Evolutionary conservation across 2,888 invertebrate genomes (phyloP), one percentile per base, ranked within the genome.

Genomic region (Meganola albula): DNA sequence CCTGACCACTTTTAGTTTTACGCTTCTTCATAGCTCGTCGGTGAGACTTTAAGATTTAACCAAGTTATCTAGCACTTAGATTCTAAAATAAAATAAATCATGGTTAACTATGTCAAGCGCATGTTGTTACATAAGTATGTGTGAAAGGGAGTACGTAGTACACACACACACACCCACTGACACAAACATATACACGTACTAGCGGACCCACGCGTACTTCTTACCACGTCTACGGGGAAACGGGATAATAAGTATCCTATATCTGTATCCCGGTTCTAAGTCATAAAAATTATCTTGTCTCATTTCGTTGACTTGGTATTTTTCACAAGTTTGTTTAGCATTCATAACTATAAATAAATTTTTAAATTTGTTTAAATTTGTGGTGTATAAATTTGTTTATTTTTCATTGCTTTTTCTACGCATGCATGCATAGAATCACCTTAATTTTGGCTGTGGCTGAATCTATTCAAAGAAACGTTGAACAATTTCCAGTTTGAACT

Each of bases 1-100:
- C 47, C 34, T 52, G 44, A 37, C 46, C 42, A 37, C 50, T 50
- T 37, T 45, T 50, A 34, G 36, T 44, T 49, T 44, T 48, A 37
- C 41, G 39, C 26, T 50, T 52, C 37, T 49, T 47, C 12, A 51
- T 35, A 27, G 40, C 25, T 40, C 43, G 33, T 31, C 42, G 37
- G 31, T 47, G 44, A 23, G 44, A 32, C 30, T 44, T 41, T 34
- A 37, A 49, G 38, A 42, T 50, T 48, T 31, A 42, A 40, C 53
- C 51, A 51, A 30, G 40, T 44, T 45, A 51, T 48, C 44, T 37
- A 48, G 38, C 46, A 48, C 12, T 42, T 41, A 36, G 43, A 41
- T 41, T 43, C 50, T 50, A 45, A 44, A 49, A 49, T 35, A 47
- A 38, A 37, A 42, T 38, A 35, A 42, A 29, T 29, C 30, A 27